Percentiles rank a stretch among this genome's conserved stretches.
These are phyloP conservation scores for Selene dorsalis DNA, from an alignment of 2,797 vertebrate genomes.

Conservation along the genomic window DNA sequence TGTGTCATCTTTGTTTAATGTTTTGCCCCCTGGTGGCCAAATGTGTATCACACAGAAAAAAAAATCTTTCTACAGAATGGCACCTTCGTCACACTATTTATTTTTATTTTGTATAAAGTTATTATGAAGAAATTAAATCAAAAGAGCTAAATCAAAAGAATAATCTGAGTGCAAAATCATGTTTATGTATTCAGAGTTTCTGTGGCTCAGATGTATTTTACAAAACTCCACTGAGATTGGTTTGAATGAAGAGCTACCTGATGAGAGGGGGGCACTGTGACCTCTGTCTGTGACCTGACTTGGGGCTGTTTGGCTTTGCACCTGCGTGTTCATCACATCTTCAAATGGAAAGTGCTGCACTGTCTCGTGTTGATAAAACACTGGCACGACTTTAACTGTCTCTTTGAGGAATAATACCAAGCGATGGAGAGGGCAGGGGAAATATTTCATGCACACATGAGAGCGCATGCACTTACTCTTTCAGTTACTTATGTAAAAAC, in stretches of 20 bases:
- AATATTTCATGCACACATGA: constrained; percentile 67
- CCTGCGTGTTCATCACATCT: constrained; percentile 40
- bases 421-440: constrained; percentile 45
- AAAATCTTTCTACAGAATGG: background rate
- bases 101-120: background rate
- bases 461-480: constrained; percentile 41
- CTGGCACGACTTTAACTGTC: constrained; percentile 29
- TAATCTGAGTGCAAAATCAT: background rate
- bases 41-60: too few species aligned
- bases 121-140: background rate
- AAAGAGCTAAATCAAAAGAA: background rate
- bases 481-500: constrained; percentile 58
- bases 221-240: background rate
- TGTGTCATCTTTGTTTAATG: background rate
- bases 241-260: constrained; percentile 21
- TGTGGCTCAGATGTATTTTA: background rate
- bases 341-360: constrained; percentile 30
- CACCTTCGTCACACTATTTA: background rate
- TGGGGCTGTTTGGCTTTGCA: constrained; percentile 33
- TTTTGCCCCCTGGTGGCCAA: background rate
- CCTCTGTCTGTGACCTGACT: constrained; percentile 17
- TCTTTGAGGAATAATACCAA: constrained; percentile 57
- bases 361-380: constrained; percentile 49
- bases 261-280: background rate
- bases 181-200: background rate